Evolutionary conservation across 2,113 vertebrate genomes (phyloP).

Genomic region (Antigone vipio): DNA sequence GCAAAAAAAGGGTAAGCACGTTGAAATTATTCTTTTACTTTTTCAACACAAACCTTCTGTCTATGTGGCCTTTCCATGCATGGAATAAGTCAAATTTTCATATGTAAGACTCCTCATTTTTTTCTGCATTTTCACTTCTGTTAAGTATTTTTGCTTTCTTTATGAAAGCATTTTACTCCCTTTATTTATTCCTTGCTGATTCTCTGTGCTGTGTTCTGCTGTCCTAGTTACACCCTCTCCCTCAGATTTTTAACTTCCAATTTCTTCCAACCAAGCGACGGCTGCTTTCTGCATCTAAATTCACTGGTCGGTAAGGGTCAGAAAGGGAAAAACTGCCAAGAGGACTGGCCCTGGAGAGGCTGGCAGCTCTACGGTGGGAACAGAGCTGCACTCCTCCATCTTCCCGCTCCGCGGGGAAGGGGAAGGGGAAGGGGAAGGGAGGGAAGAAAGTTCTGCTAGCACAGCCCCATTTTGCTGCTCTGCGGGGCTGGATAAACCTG

Average conservation of each 20-base stretch:
- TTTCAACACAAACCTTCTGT: background rate
- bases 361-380: background rate
- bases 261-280: background rate
- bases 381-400: background rate
- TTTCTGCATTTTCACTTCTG: background rate
- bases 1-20: background rate
- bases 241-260: background rate
- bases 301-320: background rate
- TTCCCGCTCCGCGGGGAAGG: background rate
- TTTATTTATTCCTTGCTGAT: background rate
- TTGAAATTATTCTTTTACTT: background rate
- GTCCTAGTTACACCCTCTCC: background rate
- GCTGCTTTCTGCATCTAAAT: background rate
- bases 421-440: background rate
- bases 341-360: background rate
- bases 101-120: background rate
- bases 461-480: background rate
- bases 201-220: background rate
- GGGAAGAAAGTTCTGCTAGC: background rate
- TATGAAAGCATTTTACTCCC: background rate
- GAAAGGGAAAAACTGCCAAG: background rate
- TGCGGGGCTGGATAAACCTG: background rate
- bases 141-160: background rate
- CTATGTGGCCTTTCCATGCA: background rate
- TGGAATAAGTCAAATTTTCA: background rate